These are phyloP conservation scores for Cantharis lateralis DNA, from an alignment of 2,888 invertebrate genomes.

Conservation along the genomic window DNA sequence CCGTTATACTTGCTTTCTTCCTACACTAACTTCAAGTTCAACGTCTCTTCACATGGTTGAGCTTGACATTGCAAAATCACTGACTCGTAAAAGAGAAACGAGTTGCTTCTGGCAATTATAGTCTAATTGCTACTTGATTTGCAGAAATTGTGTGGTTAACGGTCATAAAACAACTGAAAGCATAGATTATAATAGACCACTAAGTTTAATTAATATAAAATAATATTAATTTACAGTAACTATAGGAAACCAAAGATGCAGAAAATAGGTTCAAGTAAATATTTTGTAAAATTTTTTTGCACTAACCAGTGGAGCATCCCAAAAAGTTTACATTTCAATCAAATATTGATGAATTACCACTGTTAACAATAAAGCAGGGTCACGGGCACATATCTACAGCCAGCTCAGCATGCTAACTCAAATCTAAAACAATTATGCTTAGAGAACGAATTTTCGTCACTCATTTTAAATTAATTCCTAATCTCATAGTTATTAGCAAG, in stretches of 20 bases:
- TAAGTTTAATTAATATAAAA: neutral
- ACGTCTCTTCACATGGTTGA: constrained; percentile 34
- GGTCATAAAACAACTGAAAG: constrained; percentile 18
- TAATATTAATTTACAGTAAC: neutral
- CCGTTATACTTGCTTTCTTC: constrained; percentile 25
- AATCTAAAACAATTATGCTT: too few species aligned
- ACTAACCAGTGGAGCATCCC: neutral
- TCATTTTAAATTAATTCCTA: too few species aligned
- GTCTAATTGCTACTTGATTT: constrained; percentile 27
- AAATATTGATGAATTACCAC: too few species aligned
- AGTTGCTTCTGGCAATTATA: constrained; percentile 7
- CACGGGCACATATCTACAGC: too few species aligned
- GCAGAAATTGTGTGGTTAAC: constrained; percentile 27
- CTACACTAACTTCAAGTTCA: constrained; percentile 35
- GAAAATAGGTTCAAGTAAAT: neutral
- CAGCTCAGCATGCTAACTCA: too few species aligned
- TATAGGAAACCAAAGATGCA: neutral
- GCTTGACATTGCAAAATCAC: constrained; percentile 41
- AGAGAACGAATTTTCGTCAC: too few species aligned
- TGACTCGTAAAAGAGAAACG: constrained; percentile 38
- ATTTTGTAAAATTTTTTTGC: neutral
- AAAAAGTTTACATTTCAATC: too few species aligned
- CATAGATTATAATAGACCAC: neutral
- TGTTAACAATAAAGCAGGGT: too few species aligned
- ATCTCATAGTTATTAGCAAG: too few species aligned